These are phyloP conservation scores for Sapayoa aenigma DNA, from an alignment of 2,113 vertebrate genomes.

Conservation along the genomic window DNA sequence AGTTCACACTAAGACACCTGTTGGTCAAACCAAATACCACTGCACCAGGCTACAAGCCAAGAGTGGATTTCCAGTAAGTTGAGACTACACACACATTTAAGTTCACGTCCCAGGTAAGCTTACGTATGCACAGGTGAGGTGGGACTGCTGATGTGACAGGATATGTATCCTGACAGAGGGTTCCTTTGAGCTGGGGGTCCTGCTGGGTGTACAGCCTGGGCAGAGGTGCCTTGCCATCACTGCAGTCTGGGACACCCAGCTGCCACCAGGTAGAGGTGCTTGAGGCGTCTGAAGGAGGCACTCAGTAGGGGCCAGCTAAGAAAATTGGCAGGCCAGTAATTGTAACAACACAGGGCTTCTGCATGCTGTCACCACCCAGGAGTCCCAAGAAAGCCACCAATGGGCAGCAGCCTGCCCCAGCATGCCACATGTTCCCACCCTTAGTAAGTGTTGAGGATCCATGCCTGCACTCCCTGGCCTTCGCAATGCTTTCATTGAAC, in stretches of 20 bases:
- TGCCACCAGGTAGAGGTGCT: background rate
- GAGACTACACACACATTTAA: background rate
- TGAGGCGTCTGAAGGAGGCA: rapidly evolving
- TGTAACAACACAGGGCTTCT: background rate
- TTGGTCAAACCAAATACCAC: background rate
- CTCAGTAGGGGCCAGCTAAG: background rate
- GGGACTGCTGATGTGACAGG: rapidly evolving
- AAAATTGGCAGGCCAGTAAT: rapidly evolving
- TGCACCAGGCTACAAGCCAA: background rate
- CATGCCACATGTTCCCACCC: background rate
- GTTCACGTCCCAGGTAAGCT: background rate
- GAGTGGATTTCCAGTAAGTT: background rate
- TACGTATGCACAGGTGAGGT: background rate
- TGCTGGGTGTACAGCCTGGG: background rate
- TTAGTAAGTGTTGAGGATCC: background rate
- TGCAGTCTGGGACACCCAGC: background rate
- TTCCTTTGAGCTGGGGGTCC: background rate
- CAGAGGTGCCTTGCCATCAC: background rate
- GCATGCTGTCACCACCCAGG: background rate
- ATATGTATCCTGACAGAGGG: rapidly evolving
- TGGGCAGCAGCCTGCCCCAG: background rate
- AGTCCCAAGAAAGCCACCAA: rapidly evolving
- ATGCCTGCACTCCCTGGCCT: background rate
- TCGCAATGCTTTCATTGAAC: background rate
- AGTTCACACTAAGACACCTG: background rate